Evolutionary conservation across 2,797 vertebrate genomes (phyloP).

Genomic region (Eremophila alpestris): DNA sequence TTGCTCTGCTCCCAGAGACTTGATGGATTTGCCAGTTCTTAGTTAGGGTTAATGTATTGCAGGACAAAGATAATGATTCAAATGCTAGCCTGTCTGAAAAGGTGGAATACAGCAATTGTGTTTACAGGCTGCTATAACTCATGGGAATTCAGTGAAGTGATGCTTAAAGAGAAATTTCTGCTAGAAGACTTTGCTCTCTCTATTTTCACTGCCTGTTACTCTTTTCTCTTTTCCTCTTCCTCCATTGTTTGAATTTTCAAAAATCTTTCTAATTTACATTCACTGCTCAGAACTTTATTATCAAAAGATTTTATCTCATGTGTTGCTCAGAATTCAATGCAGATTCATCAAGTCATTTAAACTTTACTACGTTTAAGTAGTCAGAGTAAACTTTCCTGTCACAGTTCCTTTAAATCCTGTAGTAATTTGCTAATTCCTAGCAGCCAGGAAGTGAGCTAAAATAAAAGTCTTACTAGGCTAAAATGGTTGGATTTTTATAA

Average conservation of each 20-base stretch:
- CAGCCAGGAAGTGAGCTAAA: not conserved
- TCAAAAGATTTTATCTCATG: not conserved
- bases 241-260: not conserved
- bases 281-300: not conserved
- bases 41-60: not conserved
- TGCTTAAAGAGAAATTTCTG: not conserved
- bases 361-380: not conserved
- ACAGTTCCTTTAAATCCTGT: not conserved
- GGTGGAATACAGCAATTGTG: not conserved
- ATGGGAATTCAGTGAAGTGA: not conserved
- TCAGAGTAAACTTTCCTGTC: not conserved
- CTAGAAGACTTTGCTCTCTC: not conserved
- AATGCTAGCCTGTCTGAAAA: not conserved
- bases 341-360: not conserved
- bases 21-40: constrained; percentile 6
- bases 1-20: not conserved
- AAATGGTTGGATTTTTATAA: not conserved
- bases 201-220: not conserved
- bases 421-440: not conserved
- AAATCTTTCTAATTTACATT: not conserved
- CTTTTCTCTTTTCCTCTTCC: not conserved
- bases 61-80: not conserved
- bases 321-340: not conserved
- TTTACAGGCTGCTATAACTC: not conserved
- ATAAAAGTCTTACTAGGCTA: not conserved